phyloP scores from a whole-genome alignment of 2,113 vertebrate species.

The Trematocara marginatum region DNA sequence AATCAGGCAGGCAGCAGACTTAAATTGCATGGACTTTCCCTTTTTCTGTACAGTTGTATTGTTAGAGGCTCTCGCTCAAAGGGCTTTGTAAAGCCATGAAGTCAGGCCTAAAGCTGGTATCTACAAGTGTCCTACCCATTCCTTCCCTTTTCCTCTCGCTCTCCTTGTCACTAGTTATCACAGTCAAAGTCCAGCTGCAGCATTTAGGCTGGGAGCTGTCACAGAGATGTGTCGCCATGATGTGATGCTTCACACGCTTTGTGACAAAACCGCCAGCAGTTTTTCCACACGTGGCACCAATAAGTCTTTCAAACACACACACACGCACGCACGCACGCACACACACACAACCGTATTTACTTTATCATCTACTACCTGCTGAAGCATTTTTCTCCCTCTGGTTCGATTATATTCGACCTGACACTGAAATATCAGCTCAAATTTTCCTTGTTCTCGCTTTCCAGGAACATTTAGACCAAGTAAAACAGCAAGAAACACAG shows the following conservation, averaged over 20 bases:
- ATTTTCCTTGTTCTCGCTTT: slow-evolving; percentile 2
- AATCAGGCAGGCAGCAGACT: background rate
- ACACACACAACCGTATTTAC: background rate
- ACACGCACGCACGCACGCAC: background rate
- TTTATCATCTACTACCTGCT: slow-evolving; percentile 17
- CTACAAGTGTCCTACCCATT: slow-evolving; percentile 61
- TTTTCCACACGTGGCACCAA: slow-evolving; percentile 34
- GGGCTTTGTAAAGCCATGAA: slow-evolving; percentile 27
- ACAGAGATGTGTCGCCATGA: slow-evolving; percentile 54
- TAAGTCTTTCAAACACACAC: slow-evolving; percentile 1
- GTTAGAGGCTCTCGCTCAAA: slow-evolving; percentile 16
- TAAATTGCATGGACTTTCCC: slow-evolving; percentile 4
- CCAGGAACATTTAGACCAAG: slow-evolving; percentile 15
- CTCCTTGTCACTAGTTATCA: slow-evolving; percentile 66
- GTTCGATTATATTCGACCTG: slow-evolving; percentile 5
- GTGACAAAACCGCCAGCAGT: slow-evolving; percentile 43
- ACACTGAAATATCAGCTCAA: background rate
- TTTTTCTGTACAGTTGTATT: background rate
- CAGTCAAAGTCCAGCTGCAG: slow-evolving; percentile 47
- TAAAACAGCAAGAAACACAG: background rate
- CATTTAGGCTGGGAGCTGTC: slow-evolving; percentile 58
- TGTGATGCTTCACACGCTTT: slow-evolving; percentile 60
- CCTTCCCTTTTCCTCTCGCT: slow-evolving; percentile 49
- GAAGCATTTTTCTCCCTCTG: background rate
- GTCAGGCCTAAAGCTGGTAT: slow-evolving; percentile 46